Conservation (phyloP, 2,888 invertebrate genomes). For the Oligia fasciuncula region DNA sequence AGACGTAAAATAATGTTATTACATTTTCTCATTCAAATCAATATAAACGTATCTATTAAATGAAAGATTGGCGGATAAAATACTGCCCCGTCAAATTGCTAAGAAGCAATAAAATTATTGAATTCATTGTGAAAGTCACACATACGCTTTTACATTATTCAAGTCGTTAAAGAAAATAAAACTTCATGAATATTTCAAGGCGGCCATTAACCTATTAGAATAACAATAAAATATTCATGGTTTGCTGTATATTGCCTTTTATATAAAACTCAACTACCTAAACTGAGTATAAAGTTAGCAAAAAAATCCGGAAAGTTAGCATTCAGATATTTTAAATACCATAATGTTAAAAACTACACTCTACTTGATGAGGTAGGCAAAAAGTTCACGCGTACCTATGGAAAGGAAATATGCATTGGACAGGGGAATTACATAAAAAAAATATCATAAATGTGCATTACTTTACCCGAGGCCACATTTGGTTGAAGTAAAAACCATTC, state of each 20-base stretch:
- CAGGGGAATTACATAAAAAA: conserved; percentile 51
- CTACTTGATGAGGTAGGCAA: conserved; percentile 57
- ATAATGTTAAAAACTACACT: conserved; percentile 55
- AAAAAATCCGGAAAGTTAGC: conserved; percentile 31
- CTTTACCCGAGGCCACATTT: conserved; percentile 41
- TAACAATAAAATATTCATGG: conserved; percentile 1
- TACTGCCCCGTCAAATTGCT: background rate
- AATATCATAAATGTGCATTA: conserved; percentile 45
- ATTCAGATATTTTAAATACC: conserved; percentile 49
- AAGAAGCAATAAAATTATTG: background rate
- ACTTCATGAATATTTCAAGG: conserved; percentile 5
- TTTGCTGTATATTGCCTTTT: background rate
- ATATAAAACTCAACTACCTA: conserved; percentile 7
- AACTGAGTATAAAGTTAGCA: conserved; percentile 11
- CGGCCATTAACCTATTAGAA: background rate
- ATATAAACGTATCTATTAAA: conserved; percentile 25
- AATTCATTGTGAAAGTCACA: background rate
- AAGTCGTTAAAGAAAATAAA: conserved; percentile 16
- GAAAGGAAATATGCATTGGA: conserved; percentile 47
- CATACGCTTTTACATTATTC: background rate
- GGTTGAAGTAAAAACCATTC: conserved; percentile 37
- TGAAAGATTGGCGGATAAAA: conserved; percentile 5
- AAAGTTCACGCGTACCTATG: conserved; percentile 52
- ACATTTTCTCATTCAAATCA: conserved; percentile 28
- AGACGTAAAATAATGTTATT: conserved; percentile 32